A percentile compares a stretch with the other conserved stretches of the same genome.
These are phyloP conservation scores for Porites rus DNA, from an alignment of 92 coral and sea anemone genomes.

Conservation along the genomic window DNA sequence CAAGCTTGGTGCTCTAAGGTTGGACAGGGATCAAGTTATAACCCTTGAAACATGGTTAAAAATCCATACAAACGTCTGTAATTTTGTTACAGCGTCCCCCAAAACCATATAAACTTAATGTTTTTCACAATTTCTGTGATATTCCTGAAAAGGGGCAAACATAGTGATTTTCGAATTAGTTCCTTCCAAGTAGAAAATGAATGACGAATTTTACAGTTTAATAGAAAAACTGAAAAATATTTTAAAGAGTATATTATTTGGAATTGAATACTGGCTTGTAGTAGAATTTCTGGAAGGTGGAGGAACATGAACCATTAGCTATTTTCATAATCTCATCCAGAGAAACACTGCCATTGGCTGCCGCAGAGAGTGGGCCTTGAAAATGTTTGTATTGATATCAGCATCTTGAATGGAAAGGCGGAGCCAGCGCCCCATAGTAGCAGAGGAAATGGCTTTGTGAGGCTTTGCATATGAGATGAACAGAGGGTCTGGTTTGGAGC, in stretches of 20 bases:
- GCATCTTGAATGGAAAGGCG: not conserved
- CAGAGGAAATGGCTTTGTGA: not conserved
- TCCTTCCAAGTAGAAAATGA: too few relatives aligned
- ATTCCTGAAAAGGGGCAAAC: too few relatives aligned
- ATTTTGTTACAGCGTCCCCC: too few relatives aligned
- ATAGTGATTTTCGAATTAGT: too few relatives aligned
- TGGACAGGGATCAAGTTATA: too few relatives aligned
- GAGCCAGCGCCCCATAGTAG: not conserved
- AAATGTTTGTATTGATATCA: constrained; percentile 13
- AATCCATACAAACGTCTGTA: too few relatives aligned
- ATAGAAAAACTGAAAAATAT: too few relatives aligned
- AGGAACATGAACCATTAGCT: constrained; percentile 60
- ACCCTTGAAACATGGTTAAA: too few relatives aligned
- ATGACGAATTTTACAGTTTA: too few relatives aligned
- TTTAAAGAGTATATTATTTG: not conserved
- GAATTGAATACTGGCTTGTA: constrained; percentile 43
- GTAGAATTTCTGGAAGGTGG: constrained; percentile 51
- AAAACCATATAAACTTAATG: too few relatives aligned
- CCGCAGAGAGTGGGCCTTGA: constrained; percentile 56
- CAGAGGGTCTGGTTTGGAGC: not conserved
- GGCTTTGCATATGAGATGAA: constrained; percentile 20
- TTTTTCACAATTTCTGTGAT: too few relatives aligned
- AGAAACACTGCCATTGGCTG: constrained; percentile 51
- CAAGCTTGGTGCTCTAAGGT: too few relatives aligned
- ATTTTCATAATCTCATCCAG: constrained; percentile 42